A percentile compares a stretch with the other conserved stretches of the same genome.
Evolutionary conservation across 2,888 invertebrate species (phyloP).

Genomic region (Oscheius sp.): DNA sequence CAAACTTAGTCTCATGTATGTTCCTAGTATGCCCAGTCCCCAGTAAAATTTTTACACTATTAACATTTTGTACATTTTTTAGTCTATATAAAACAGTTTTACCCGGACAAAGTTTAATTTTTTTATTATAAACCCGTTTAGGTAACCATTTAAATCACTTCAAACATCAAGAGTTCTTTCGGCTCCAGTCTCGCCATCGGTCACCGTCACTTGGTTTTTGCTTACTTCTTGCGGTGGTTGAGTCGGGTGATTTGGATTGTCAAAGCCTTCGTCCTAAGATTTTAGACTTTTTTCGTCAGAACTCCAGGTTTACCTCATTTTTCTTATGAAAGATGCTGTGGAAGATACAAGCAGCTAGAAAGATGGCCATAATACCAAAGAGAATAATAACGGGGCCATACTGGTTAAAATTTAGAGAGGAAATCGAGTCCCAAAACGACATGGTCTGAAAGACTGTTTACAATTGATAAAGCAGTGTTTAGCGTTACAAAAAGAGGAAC

Average conservation of each 20-base stretch:
- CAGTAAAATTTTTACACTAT: neutral
- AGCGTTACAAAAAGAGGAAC: too few relatives aligned
- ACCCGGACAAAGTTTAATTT: too few relatives aligned
- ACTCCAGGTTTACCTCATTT: neutral
- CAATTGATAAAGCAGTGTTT: too few relatives aligned
- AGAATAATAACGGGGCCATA: slow-evolving; percentile 38
- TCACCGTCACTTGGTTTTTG: neutral
- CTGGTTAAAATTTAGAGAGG: slow-evolving; percentile 32
- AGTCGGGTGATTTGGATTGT: neutral
- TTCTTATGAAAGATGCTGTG: slow-evolving; percentile 8
- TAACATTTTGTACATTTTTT: too few relatives aligned
- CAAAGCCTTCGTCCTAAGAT: neutral
- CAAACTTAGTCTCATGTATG: slow-evolving; percentile 66
- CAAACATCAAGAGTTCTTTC: slow-evolving; percentile 7
- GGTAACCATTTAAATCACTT: too few relatives aligned
- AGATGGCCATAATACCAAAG: slow-evolving; percentile 34
- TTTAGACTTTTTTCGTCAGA: neutral
- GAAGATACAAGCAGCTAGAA: slow-evolving; percentile 39
- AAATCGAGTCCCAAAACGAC: slow-evolving; percentile 8
- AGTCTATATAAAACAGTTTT: too few relatives aligned
- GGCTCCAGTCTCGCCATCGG: slow-evolving; percentile 1
- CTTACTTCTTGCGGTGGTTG: neutral
- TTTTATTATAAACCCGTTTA: too few relatives aligned
- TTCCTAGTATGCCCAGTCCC: slow-evolving; percentile 42
- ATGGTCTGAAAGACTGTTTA: neutral